phyloP scores from a whole-genome alignment of 2,113 vertebrate genomes.

The Ornithorhynchus anatinus region DNA sequence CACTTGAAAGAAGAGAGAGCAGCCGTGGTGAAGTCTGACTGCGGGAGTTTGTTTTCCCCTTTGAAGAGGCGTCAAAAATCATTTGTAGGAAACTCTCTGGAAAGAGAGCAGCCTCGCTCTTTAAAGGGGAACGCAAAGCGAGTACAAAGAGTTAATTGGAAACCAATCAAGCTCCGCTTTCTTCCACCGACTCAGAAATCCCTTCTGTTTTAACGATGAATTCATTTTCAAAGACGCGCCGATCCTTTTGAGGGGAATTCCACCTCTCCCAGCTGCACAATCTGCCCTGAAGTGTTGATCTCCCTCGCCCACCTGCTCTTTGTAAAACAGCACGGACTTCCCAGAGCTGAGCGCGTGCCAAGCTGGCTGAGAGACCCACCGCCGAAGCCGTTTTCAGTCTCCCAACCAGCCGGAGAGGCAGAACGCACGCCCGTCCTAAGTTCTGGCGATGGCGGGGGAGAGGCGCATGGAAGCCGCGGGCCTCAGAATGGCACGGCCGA shows the following conservation, averaged over 20 bases:
- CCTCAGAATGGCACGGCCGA: conserved; percentile 11
- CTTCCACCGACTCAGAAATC: conserved; percentile 21
- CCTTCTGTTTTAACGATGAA: conserved; percentile 47
- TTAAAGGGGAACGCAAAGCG: conserved; percentile 21
- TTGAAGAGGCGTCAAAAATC: conserved; percentile 19
- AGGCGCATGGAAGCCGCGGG: background rate
- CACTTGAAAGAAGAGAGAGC: background rate
- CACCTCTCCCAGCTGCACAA: conserved; percentile 74
- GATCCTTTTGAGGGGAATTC: conserved; percentile 84
- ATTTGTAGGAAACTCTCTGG: conserved; percentile 8
- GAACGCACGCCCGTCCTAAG: background rate
- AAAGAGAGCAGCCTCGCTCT: conserved; percentile 4
- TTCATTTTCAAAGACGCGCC: conserved; percentile 71
- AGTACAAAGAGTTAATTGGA: conserved; percentile 60
- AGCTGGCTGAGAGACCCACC: background rate
- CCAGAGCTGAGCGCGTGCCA: conserved; percentile 47
- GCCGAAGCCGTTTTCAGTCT: background rate
- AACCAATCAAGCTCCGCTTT: conserved; percentile 47
- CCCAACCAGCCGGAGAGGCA: background rate
- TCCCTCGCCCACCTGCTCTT: conserved; percentile 67
- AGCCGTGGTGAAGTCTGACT: background rate
- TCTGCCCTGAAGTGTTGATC: conserved; percentile 72
- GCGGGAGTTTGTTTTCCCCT: background rate
- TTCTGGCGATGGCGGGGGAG: background rate
- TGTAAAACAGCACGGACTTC: conserved; percentile 48